Evolutionary conservation across 2,113 vertebrate genomes (phyloP).

Genomic region (Pithys albifrons): DNA sequence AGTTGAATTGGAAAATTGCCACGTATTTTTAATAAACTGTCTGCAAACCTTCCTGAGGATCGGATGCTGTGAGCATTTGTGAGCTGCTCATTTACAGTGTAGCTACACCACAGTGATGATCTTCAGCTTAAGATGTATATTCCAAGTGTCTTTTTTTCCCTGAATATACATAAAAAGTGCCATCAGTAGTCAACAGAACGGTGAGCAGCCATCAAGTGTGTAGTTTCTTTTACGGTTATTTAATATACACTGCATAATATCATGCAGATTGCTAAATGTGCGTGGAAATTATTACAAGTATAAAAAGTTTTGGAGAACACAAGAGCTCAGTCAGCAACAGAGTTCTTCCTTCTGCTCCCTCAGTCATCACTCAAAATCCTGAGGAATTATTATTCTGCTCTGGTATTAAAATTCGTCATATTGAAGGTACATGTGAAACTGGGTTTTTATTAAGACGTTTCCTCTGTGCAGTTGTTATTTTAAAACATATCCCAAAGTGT

Average conservation of each 20-base stretch:
- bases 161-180: not conserved
- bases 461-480: slow-evolving; percentile 45
- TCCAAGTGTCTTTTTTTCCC: not conserved
- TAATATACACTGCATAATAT: not conserved
- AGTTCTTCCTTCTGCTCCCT: not conserved
- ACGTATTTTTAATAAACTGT: not conserved
- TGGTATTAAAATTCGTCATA: slow-evolving; percentile 32
- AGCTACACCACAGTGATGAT: slow-evolving; percentile 7
- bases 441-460: slow-evolving; percentile 35
- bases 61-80: not conserved
- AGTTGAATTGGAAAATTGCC: not conserved
- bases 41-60: not conserved
- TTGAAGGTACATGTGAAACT: slow-evolving; percentile 33
- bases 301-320: not conserved
- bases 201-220: not conserved
- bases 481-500: slow-evolving; percentile 50
- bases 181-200: not conserved
- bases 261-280: not conserved
- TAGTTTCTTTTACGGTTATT: slow-evolving; percentile 9
- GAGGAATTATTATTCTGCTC: slow-evolving; percentile 19
- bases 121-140: not conserved
- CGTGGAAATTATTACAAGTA: not conserved
- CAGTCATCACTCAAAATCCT: not conserved
- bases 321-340: not conserved
- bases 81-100: not conserved